These are phyloP conservation scores for Mechanitis messenoides DNA, from an alignment of 2,888 invertebrate species.

Conservation along the genomic window DNA sequence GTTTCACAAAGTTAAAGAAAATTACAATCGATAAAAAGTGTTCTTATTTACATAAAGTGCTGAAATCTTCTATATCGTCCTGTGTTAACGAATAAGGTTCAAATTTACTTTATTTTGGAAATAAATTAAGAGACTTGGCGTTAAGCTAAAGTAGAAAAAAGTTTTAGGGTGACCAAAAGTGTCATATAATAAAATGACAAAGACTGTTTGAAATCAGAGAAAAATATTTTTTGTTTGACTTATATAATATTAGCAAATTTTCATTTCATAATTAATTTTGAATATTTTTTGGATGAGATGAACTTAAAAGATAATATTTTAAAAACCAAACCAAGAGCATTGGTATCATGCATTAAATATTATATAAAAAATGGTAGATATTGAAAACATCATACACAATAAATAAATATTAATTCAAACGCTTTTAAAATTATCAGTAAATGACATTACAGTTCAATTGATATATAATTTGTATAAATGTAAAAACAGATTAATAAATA, in stretches of 20 bases:
- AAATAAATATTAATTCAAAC: not conserved
- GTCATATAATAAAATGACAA: not conserved
- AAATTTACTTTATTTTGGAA: conserved; percentile 50
- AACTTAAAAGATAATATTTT: too few species aligned
- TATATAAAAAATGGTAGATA: not conserved
- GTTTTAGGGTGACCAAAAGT: conserved; percentile 31
- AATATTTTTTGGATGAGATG: too few species aligned
- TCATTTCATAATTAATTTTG: too few species aligned
- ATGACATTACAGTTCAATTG: not conserved
- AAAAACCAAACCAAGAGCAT: not conserved
- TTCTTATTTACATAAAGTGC: conserved; percentile 35
- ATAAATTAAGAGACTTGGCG: conserved; percentile 45
- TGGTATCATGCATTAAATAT: not conserved
- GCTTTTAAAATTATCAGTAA: not conserved
- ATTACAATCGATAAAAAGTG: conserved; percentile 26
- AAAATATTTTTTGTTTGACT: too few species aligned
- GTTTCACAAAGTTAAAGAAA: conserved; percentile 21
- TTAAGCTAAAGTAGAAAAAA: conserved; percentile 34
- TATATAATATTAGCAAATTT: too few species aligned
- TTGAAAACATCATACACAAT: too few species aligned
- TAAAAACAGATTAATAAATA: not conserved
- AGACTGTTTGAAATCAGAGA: too few species aligned
- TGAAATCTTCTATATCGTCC: conserved; percentile 30
- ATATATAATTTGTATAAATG: not conserved
- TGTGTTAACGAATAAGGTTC: conserved; percentile 39